Percentiles rank a stretch among this genome's conserved stretches.
Evolutionary conservation across 1,140 invertebrate genomes (phyloP).

Genomic region (Macrocentrus cingulum): DNA sequence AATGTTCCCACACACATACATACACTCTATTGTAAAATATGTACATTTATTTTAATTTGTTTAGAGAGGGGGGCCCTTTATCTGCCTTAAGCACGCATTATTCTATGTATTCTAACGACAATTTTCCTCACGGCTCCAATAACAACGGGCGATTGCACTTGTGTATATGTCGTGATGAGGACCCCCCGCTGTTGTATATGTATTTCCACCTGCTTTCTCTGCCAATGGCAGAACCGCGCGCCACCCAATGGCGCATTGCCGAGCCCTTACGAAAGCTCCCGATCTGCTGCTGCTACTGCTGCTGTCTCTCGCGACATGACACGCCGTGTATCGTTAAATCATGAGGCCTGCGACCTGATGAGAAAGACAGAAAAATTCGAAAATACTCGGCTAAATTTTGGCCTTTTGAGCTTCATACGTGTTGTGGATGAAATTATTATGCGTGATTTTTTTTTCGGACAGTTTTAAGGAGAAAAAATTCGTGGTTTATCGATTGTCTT

Average conservation of each 20-base stretch:
- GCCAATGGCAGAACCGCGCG: neutral
- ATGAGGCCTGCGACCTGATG: no score
- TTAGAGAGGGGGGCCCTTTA: neutral
- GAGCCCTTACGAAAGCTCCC: slow-evolving; percentile 26
- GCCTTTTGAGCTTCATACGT: no score
- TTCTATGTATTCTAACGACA: neutral
- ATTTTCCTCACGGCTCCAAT: neutral
- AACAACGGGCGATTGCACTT: no score
- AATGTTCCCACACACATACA: no score
- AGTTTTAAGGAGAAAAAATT: no score
- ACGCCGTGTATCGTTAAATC: slow-evolving; percentile 18
- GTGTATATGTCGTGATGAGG: no score
- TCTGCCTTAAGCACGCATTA: neutral
- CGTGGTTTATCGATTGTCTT: no score
- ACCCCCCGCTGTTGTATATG: neutral
- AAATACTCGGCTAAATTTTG: slow-evolving; percentile 1
- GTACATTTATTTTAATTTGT: neutral
- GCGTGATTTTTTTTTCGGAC: no score
- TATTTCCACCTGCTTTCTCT: neutral
- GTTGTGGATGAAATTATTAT: no score
- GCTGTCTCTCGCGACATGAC: slow-evolving; percentile 21
- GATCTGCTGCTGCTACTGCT: slow-evolving; percentile 23
- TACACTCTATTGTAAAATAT: neutral
- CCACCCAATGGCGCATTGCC: slow-evolving; percentile 27
- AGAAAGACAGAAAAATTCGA: neutral